Conservation (phyloP, 2,888 invertebrate genomes). For the Cheilosia soror region DNA sequence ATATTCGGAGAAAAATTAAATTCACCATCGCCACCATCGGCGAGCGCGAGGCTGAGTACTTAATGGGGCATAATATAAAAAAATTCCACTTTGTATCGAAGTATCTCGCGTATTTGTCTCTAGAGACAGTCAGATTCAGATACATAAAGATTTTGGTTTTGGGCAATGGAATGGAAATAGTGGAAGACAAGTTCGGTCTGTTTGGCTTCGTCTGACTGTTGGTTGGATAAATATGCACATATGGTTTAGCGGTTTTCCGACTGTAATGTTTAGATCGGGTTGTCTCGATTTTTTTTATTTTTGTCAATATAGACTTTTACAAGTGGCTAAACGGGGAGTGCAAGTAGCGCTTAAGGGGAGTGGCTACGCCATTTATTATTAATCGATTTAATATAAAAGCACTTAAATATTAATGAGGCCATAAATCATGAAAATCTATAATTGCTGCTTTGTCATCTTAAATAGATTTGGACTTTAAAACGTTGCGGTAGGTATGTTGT, state of each 20-base stretch:
- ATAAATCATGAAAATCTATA: constrained; percentile 55
- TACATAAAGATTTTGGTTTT: not conserved
- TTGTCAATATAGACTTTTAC: not conserved
- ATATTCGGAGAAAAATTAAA: constrained; percentile 53
- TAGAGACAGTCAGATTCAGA: constrained; percentile 1
- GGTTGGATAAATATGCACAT: constrained; percentile 11
- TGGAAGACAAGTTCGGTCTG: constrained; percentile 61
- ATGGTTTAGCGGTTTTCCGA: not conserved
- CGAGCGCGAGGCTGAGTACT: constrained; percentile 33
- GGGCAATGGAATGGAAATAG: constrained; percentile 58
- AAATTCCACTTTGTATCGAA: constrained; percentile 48
- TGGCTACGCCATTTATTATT: constrained; percentile 52
- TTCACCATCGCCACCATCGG: constrained; percentile 28
- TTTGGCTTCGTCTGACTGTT: not conserved
- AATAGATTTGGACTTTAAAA: not conserved
- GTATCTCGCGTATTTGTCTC: constrained; percentile 22
- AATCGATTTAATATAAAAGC: constrained; percentile 72
- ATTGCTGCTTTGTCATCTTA: not conserved
- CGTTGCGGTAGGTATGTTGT: not conserved
- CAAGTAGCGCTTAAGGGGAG: constrained; percentile 42
- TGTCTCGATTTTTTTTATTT: constrained; percentile 21
- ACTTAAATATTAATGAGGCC: constrained; percentile 70
- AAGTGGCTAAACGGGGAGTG: constrained; percentile 14
- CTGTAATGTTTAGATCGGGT: not conserved
- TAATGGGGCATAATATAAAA: constrained; percentile 53